phyloP scores from a whole-genome alignment of 1,140 invertebrate species.

The Drosophila bipectinata region DNA sequence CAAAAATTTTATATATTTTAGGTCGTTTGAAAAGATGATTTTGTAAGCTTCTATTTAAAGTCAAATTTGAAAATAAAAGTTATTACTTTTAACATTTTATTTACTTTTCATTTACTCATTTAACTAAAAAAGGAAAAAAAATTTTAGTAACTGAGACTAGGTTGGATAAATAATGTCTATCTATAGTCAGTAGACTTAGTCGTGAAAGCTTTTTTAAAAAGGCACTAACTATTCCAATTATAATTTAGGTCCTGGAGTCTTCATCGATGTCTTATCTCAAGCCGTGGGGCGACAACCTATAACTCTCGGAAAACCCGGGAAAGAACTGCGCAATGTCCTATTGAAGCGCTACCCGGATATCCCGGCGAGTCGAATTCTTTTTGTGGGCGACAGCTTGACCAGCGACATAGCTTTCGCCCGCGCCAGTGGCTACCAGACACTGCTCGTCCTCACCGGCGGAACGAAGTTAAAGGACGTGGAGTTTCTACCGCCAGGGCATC shows the following conservation, averaged over 20 bases:
- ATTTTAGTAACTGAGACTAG: too few relatives aligned
- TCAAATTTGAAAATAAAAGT: too few relatives aligned
- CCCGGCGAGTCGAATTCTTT: constrained; percentile 85
- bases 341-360: constrained; percentile 81
- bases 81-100: too few relatives aligned
- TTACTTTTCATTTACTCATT: too few relatives aligned
- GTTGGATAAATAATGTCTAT: too few relatives aligned
- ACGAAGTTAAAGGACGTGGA: constrained; percentile 73
- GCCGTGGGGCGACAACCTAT: constrained; percentile 84
- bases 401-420: constrained; percentile 86
- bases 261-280: constrained; percentile 84
- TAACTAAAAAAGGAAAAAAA: too few relatives aligned
- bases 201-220: too few relatives aligned
- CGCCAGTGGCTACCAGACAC: constrained; percentile 85
- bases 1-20: too few relatives aligned
- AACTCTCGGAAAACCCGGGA: constrained; percentile 85
- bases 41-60: too few relatives aligned
- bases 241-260: constrained; percentile 84
- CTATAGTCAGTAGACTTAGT: too few relatives aligned
- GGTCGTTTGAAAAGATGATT: too few relatives aligned
- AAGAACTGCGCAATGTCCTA: constrained; percentile 83
- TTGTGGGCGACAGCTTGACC: constrained; percentile 86
- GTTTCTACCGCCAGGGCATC: constrained; percentile 30
- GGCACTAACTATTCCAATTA: too few relatives aligned
- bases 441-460: constrained; percentile 85